Base-by-base conservation (phyloP, 2,797 vertebrate genomes). In the Dicrostonyx torquatus region DNA sequence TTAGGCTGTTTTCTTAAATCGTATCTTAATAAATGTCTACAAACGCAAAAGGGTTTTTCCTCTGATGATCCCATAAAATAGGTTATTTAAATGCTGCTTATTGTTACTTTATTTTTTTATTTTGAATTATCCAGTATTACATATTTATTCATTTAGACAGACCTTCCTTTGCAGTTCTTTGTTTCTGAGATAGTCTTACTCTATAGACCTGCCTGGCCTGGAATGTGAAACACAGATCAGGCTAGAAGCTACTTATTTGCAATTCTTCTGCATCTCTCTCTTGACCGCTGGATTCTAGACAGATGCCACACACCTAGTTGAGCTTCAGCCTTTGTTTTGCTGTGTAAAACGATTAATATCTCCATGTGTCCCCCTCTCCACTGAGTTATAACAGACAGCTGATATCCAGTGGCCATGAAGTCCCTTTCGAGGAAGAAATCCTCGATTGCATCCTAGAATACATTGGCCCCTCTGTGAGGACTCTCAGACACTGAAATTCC, bases 371-470 rank as follows among this genome's bases (percentile, higher is more conserved):
- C 22, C 12, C 34, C 34, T 17, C 34, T 58, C 20, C 14, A 10
- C 2, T 24, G 76, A 34, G 45, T 7, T 34, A 17, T 53, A 53
- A 78, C 76, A 78, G 11, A 78, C 31, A 78, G 11, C 10, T 78
- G 48, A 1, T 55, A 5, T 58, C 50, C 37, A 2, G n/a, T 80
- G 22, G 22, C n/a, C n/a, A 15, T 80, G 53, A n/a, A 58, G 1
- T 40, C 22, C 3, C 53, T 17, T 83, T 14, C 40, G 15, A 64
- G 40, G 26, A 62, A 82, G 55, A 11, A 24, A 26, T 40, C 53
- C n/a, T 80, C 40, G 6, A 99, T 99, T 97, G 98, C 98, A 97
- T 99, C 98, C 0, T 99, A 99, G 95, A 99, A 99, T 8, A 98
- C 97, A 99, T 93, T 99, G 99, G 97, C 99, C 99, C 79, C n/a